These are phyloP conservation scores for Spea multiplicata DNA, from an alignment of 2,113 vertebrate genomes.

Conservation along the genomic window DNA sequence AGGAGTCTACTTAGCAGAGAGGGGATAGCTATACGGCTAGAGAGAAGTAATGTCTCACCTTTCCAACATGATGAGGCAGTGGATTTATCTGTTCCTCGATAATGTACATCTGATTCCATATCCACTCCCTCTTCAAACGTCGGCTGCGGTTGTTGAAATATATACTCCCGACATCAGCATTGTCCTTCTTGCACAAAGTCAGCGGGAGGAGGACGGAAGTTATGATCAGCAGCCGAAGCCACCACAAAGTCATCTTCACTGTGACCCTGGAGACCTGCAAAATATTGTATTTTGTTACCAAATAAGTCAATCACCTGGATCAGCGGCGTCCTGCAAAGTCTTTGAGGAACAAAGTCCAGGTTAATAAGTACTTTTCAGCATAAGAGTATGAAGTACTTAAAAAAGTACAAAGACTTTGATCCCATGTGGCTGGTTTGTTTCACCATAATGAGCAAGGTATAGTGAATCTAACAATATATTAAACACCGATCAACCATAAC, in stretches of 20 bases:
- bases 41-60: constrained; percentile 63
- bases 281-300: neutral
- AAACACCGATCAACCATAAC: no score
- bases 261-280: constrained; percentile 45
- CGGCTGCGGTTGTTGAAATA: constrained; percentile 4
- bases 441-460: no score
- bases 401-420: no score
- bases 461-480: no score
- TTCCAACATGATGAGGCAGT: constrained; percentile 71
- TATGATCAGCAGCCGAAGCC: constrained; percentile 48
- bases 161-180: constrained; percentile 22
- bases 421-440: no score
- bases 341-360: no score
- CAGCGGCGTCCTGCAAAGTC: no score
- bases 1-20: no score
- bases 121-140: constrained; percentile 80
- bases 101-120: constrained; percentile 84
- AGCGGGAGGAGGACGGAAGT: constrained; percentile 4
- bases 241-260: constrained; percentile 51
- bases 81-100: constrained; percentile 68
- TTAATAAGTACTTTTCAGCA: no score
- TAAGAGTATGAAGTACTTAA: no score
- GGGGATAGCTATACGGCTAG: no score
- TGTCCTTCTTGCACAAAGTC: constrained; percentile 7
- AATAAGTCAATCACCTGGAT: no score